phyloP scores from a whole-genome alignment of 2,888 invertebrate species.

The Tromatobia lineatoria region DNA sequence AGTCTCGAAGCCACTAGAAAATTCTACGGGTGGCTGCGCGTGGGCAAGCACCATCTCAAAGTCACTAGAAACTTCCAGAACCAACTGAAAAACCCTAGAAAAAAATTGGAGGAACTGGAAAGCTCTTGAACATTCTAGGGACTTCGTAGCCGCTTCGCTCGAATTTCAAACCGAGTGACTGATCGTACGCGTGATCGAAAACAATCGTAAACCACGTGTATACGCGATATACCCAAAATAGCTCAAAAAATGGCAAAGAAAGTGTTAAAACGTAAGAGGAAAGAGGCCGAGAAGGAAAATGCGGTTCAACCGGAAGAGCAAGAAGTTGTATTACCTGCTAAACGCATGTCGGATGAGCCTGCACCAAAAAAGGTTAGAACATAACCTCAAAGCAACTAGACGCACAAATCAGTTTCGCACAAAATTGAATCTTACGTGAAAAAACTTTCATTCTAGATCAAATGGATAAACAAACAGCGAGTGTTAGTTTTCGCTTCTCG shows the following conservation, averaged over 20 bases:
- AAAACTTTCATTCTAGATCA: constrained; percentile 87
- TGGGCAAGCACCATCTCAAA: neutral
- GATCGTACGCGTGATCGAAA: neutral
- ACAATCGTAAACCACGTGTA: constrained; percentile 8
- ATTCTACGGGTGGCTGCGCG: neutral
- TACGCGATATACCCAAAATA: neutral
- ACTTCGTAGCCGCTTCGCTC: neutral
- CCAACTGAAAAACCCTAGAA: too few relatives aligned
- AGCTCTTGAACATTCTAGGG: neutral
- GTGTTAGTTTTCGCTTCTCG: constrained; percentile 97
- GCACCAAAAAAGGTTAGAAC: constrained; percentile 89
- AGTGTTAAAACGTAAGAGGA: constrained; percentile 75
- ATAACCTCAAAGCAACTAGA: constrained; percentile 60
- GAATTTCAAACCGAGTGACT: neutral
- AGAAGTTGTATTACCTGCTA: constrained; percentile 86
- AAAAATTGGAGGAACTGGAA: too few relatives aligned
- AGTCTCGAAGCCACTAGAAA: too few relatives aligned
- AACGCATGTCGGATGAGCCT: constrained; percentile 91
- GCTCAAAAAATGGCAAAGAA: constrained; percentile 71
- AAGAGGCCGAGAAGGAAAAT: constrained; percentile 68
- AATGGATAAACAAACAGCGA: constrained; percentile 98
- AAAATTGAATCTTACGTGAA: neutral
- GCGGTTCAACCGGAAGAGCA: constrained; percentile 62
- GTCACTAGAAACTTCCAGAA: neutral
- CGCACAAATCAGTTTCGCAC: neutral